A percentile compares a stretch with the other conserved stretches of the same genome.
Evolutionary conservation across 2,797 vertebrate species (phyloP).

Genomic region (Enteromius fasciolatus): DNA sequence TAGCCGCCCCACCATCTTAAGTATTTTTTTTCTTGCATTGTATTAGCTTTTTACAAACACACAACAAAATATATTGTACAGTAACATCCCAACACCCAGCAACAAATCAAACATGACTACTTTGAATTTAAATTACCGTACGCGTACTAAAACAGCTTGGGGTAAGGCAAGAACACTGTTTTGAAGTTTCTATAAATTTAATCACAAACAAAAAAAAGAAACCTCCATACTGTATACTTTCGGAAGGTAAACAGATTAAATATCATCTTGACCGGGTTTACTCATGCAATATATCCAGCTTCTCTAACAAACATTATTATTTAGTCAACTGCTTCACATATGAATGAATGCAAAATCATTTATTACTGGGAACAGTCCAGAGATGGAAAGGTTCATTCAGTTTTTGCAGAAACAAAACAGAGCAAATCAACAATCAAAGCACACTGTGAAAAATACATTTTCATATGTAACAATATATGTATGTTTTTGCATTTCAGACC

Average conservation of each 20-base stretch:
- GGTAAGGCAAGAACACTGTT: not conserved
- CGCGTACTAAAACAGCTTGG: not conserved
- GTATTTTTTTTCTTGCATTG: too few relatives aligned
- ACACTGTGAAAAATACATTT: not conserved
- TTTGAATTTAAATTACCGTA: not conserved
- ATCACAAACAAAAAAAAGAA: not conserved
- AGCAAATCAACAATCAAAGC: not conserved
- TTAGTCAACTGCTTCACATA: not conserved
- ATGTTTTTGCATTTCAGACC: not conserved
- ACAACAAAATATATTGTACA: not conserved
- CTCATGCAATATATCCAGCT: not conserved
- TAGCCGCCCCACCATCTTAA: too few relatives aligned
- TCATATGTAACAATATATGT: not conserved
- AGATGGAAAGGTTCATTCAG: not conserved
- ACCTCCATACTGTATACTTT: not conserved
- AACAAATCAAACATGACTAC: not conserved
- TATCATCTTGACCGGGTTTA: not conserved
- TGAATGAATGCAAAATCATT: not conserved
- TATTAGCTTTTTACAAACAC: too few relatives aligned
- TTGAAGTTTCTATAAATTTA: not conserved
- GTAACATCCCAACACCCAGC: not conserved
- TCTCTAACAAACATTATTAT: not conserved
- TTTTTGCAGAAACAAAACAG: not conserved
- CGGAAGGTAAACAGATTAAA: not conserved
- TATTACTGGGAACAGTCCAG: constrained; percentile 11